Base-by-base conservation (phyloP, 2,797 vertebrate species). In the Helarctos malayanus region DNA sequence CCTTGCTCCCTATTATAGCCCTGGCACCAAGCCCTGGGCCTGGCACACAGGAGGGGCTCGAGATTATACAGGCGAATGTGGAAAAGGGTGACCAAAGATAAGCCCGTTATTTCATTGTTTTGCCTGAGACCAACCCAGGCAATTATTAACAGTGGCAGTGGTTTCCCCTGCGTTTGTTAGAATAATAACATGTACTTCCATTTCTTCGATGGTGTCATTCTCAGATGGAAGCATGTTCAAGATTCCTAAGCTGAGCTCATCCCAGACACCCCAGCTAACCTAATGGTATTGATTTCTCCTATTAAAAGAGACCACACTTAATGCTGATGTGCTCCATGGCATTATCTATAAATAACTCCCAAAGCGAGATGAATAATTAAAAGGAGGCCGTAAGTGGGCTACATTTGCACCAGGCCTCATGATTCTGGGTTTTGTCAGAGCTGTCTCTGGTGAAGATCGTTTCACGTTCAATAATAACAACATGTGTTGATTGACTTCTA, bases 321-420 rank as follows among this genome's bases (percentile, higher is more conserved):
- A 52, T 75, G 65, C 81, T 41, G 27, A 89, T 88, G 49, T 63
- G 94, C 49, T 79, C 52, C 68, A 54, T 0, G 2, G 80, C 59
- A 45, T 71, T 87, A 38, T 92, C 57, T 89, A 88, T 61, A 95
- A 98, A 96, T 91, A 49, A 57, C 23, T 91, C 52, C 25, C 49
- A 59, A 90, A 7, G 57, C 68, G 47, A 52, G 63, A 96, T 98
- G 96, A 98, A 98, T 98, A 97, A 98, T 96, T 92, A 75, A 98
- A 96, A 95, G 0, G 38, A 89, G 54, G 69, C 61, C 85, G 32
- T 75, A 97, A 98, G 94, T 95, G 92, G 95, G 95, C 96, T 97
- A 97, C 80, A 93, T 97, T 94, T 98, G 96, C 93, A 95, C 97
- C 95, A 94, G 92, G 94, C 96, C 84, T 87, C 82, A 82, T 0